Evolutionary conservation across 2,888 invertebrate species (phyloP).

Genomic region (Mythimna albipuncta): DNA sequence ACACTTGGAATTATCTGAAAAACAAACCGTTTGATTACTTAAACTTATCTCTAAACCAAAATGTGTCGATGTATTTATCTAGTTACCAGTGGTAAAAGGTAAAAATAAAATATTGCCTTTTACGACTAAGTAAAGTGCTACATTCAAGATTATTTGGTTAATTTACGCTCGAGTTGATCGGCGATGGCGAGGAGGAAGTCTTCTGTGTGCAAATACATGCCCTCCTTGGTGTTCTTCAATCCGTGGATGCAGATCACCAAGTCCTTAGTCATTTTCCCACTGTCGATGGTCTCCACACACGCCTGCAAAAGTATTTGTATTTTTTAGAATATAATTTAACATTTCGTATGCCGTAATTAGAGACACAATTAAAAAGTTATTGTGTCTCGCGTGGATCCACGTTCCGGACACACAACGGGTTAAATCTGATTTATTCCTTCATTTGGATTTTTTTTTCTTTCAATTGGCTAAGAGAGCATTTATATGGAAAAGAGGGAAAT

Average conservation of each 20-base stretch:
- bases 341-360: too few relatives aligned
- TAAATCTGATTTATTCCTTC: not conserved
- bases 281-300: constrained; percentile 95
- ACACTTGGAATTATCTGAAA: constrained; percentile 41
- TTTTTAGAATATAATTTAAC: constrained; percentile 7
- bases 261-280: constrained; percentile 97
- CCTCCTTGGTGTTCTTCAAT: constrained; percentile 94
- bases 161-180: constrained; percentile 92
- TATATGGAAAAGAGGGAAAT: not conserved
- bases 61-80: constrained; percentile 38
- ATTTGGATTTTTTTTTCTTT: not conserved
- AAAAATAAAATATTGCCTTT: constrained; percentile 22
- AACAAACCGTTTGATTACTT: constrained; percentile 36
- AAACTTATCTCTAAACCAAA: constrained; percentile 30
- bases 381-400: too few relatives aligned
- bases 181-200: constrained; percentile 96
- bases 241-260: constrained; percentile 97
- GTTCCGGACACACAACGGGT: too few relatives aligned
- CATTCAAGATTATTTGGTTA: constrained; percentile 71
- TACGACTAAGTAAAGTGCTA: constrained; percentile 27
- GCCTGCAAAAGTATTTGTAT: constrained; percentile 83
- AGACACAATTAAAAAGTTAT: too few relatives aligned
- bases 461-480: not conserved
- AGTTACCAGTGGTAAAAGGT: constrained; percentile 30
- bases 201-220: constrained; percentile 95